Evolutionary conservation across 1,140 invertebrate genomes (phyloP), one percentile per base, ranked within the genome.

Genomic region (Sipha flava): DNA sequence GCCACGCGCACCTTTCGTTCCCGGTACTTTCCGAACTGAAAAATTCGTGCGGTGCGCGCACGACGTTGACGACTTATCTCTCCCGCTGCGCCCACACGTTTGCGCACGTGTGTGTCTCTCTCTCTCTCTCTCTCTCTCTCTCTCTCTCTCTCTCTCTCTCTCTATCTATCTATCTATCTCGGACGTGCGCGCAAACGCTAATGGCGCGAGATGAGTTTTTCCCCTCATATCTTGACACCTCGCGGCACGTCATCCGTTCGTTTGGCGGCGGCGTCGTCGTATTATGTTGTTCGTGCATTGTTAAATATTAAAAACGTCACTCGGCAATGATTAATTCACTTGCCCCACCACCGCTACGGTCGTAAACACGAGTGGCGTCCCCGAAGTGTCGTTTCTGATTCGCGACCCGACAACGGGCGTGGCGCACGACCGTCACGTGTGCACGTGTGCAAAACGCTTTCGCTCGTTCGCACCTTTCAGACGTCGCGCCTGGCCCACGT

Each of bases 261-360:
- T 73, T 29, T 52, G 26, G 7, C 18, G 18, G 31, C 21, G 14
- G 23, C 23, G 37, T 18, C 45, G 43, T 9, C 34, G 18, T 72
- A 52, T 73, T 21, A 47, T 70, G 26, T 31, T 73, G 52, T 73
- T 47, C 43, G 45, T 26, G 68, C 45, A 52, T 73, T 73, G 52
- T 73, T 73, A 45, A 73, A 73, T 73, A 73, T 49, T 73, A 73
- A 73, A 73, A 73, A 49, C n/a, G 68, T 73, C 68, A 52, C 45
- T 73, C 52, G 31, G 26, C 29, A 73, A 73, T 73, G 68, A 73
- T 73, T 73, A 73, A 52, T 73, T 73, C 68, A 43, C 66, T 14
- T 47, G 18, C 2, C 9, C n/a, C n/a, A n/a, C n/a, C n/a, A n/a
- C n/a, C n/a, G n/a, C n/a, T 6, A 10, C 23, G 14, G 66, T 70